These are phyloP conservation scores for Tragelaphus imberbis DNA, from an alignment of 2,113 vertebrate species.

Conservation along the genomic window DNA sequence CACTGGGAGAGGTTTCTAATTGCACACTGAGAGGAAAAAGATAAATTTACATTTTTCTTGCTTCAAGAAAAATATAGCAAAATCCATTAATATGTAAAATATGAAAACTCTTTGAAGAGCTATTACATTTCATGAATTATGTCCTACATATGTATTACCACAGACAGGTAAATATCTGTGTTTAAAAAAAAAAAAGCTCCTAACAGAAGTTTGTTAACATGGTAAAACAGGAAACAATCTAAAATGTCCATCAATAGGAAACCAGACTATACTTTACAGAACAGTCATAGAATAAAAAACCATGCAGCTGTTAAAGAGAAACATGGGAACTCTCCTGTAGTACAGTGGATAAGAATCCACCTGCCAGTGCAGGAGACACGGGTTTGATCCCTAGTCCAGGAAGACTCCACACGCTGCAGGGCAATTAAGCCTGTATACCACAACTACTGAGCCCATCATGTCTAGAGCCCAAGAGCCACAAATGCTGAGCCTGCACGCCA, in stretches of 20 bases:
- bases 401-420: neutral
- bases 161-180: neutral
- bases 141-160: neutral
- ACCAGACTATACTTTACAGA: neutral
- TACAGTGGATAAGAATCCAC: neutral
- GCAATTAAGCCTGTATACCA: neutral
- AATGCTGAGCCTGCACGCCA: neutral
- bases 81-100: slow-evolving; percentile 18
- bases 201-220: neutral
- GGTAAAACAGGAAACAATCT: neutral
- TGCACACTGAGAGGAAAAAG: neutral
- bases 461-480: neutral
- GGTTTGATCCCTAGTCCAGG: neutral
- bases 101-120: neutral
- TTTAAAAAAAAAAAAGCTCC: neutral
- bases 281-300: neutral
- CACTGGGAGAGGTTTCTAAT: neutral
- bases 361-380: neutral
- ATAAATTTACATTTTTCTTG: neutral
- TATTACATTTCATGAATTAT: neutral
- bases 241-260: neutral
- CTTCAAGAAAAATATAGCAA: neutral
- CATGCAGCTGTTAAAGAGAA: neutral
- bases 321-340: neutral
- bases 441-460: neutral